phyloP scores from a whole-genome alignment of 2,888 invertebrate genomes.

The Balanococcus diminutus region DNA sequence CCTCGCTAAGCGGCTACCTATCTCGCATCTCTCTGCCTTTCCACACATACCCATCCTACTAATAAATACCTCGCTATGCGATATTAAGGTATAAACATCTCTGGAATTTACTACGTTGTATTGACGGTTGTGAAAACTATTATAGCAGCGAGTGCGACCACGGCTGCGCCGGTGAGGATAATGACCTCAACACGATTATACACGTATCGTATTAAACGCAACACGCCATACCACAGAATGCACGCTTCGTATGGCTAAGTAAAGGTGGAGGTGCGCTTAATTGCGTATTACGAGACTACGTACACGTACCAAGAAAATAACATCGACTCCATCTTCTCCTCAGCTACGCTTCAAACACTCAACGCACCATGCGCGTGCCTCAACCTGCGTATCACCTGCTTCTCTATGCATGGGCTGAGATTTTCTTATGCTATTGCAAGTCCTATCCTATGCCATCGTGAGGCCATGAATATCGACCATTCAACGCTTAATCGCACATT shows the following conservation, averaged over 20 bases:
- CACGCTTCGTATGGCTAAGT: neutral
- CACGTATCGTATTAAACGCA: neutral
- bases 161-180: neutral
- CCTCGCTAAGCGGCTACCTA: too few species aligned
- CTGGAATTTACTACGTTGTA: neutral
- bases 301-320: neutral
- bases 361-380: neutral
- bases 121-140: neutral
- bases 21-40: too few species aligned
- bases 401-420: neutral
- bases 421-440: neutral
- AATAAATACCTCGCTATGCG: neutral
- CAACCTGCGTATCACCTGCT: neutral
- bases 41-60: neutral
- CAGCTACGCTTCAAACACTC: neutral
- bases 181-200: conserved; percentile 12
- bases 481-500: too few species aligned
- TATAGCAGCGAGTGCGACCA: neutral
- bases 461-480: neutral
- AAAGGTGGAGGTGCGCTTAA: neutral
- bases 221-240: neutral
- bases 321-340: neutral
- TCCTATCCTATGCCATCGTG: too few species aligned
- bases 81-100: neutral
- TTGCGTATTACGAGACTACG: neutral